These are phyloP conservation scores for Pinctada fucata DNA, from an alignment of 2,888 invertebrate genomes.

Conservation along the genomic window DNA sequence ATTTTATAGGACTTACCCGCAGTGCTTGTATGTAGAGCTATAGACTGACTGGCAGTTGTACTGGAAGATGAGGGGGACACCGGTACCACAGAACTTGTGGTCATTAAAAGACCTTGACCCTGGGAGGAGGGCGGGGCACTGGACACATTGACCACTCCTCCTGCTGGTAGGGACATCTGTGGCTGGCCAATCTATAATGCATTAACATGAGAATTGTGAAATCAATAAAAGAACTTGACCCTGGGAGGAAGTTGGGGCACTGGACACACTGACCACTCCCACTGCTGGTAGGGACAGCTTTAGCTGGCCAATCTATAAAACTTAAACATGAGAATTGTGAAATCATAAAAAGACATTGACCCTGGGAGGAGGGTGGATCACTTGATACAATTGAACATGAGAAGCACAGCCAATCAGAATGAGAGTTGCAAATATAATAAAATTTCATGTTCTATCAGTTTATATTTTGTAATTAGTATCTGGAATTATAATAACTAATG, in stretches of 20 bases:
- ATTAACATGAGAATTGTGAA: background rate
- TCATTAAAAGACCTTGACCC: conserved; percentile 38
- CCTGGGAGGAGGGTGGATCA: conserved; percentile 18
- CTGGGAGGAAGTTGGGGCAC: background rate
- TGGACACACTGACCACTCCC: background rate
- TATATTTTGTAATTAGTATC: too few species aligned
- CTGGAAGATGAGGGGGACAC: conserved; percentile 22
- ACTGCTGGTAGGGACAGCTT: background rate
- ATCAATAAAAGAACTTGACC: background rate
- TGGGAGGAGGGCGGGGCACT: conserved; percentile 24
- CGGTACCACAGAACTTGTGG: conserved; percentile 37
- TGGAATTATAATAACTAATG: too few species aligned
- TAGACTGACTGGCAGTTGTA: conserved; percentile 11
- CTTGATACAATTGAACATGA: conserved; percentile 2
- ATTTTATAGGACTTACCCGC: background rate
- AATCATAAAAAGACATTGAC: conserved; percentile 37
- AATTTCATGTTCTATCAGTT: too few species aligned
- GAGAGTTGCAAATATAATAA: too few species aligned
- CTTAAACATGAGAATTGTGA: background rate
- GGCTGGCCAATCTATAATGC: conserved; percentile 23
- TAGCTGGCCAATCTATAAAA: background rate
- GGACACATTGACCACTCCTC: conserved; percentile 26
- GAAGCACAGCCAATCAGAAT: too few species aligned
- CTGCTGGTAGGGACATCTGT: conserved; percentile 29
- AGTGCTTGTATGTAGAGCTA: conserved; percentile 1